Evolutionary conservation across 2,888 invertebrate genomes (phyloP).

Genomic region (Cantharis rustica): DNA sequence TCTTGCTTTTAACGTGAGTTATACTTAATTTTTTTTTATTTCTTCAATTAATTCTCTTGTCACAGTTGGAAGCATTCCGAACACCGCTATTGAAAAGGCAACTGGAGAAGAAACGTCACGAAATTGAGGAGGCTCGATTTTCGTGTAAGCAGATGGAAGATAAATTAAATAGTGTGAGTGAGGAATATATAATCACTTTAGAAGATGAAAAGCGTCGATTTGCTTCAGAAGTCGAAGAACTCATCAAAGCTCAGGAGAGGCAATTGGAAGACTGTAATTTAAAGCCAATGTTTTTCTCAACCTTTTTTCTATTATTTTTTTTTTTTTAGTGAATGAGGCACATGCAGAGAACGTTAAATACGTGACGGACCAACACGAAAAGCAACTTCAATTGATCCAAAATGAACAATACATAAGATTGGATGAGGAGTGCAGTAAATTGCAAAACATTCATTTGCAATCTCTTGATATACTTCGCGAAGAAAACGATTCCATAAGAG

Average conservation of each 20-base stretch:
- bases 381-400: constrained; percentile 41
- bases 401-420: constrained; percentile 48
- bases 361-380: constrained; percentile 43
- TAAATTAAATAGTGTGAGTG: constrained; percentile 52
- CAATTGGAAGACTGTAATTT: constrained; percentile 49
- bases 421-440: constrained; percentile 47
- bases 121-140: constrained; percentile 56
- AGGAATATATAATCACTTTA: constrained; percentile 48
- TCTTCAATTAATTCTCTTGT: background rate
- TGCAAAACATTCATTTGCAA: constrained; percentile 51
- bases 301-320: background rate
- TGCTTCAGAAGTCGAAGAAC: constrained; percentile 45
- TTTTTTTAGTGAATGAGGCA: constrained; percentile 52
- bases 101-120: constrained; percentile 57
- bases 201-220: constrained; percentile 50
- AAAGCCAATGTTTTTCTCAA: background rate
- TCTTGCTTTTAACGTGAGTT: constrained; percentile 75
- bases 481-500: constrained; percentile 54
- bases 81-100: constrained; percentile 60
- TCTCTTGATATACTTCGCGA: constrained; percentile 52
- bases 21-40: background rate
- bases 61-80: constrained; percentile 66
- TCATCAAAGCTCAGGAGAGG: constrained; percentile 45
- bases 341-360: constrained; percentile 46
- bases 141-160: constrained; percentile 56